Base-by-base conservation (phyloP, 2,113 vertebrate species). In the Oncorhynchus mykiss region DNA sequence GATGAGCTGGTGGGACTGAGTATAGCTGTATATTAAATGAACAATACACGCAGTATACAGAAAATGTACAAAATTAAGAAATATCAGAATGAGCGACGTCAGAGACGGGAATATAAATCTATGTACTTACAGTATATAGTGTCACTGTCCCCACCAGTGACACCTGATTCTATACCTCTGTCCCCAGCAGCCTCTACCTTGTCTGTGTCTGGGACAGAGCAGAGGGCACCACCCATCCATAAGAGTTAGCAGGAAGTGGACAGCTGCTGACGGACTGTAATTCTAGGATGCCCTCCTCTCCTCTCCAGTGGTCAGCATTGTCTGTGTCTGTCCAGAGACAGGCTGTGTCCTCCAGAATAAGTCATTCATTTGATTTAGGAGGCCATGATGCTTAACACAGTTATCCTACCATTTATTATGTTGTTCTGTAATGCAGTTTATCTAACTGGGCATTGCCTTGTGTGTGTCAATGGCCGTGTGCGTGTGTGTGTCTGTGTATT, bases 261-360 rank as follows among this genome's bases (percentile, higher is more conserved):
- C 67, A 66, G 29, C 11, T 74, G 77, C 77, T 79, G 77, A 79
- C 54, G 20, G 67, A 62, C 24, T 49, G 77, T 70, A 74, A 79
- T 70, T 64, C 34, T 69, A 79, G 78, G 45, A 70, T 48, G n/a
- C 31, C 67, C 68, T 48, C 67, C 20, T 13, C 22, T 16, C 29
- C 16, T 49, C 72, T 62, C 9, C 11, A 18, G 22, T 16, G 54
- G 54, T n/a, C 12, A 18, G 27, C 29, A 22, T 18, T 39, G 20
- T 67, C 45, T 67, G 34, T 39, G 60, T 25, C 60, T 73, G 20
- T 27, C 29, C 31, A 16, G 18, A 16, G 65, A 29, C 9, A 67
- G 14, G 27, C 27, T 45, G 39, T 11, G 51, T 54, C 51, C 51
- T 54, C 51, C 51, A 54, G 4, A 14, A 14, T 1, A 54, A 18